phyloP scores from a whole-genome alignment of 2,797 vertebrate species.

The Fringilla coelebs region DNA sequence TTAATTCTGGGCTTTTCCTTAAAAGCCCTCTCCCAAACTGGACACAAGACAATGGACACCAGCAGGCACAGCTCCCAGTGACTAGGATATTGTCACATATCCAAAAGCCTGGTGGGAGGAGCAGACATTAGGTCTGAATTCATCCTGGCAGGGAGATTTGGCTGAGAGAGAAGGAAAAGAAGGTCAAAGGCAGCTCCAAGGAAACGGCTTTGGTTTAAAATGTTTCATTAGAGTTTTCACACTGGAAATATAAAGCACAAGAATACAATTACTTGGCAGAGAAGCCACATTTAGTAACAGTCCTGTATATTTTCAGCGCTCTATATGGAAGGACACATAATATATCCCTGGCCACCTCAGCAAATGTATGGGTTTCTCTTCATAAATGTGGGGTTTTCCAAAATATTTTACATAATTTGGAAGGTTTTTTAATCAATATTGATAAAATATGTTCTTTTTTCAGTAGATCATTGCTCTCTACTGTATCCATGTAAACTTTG shows the following conservation, averaged over 20 bases:
- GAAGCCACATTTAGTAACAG: neutral
- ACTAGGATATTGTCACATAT: conserved; percentile 48
- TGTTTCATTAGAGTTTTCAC: conserved; percentile 44
- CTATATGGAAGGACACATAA: neutral
- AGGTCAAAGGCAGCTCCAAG: conserved; percentile 62
- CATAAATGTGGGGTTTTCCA: neutral
- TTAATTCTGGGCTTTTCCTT: conserved; percentile 41
- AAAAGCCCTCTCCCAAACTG: conserved; percentile 40
- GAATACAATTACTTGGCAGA: conserved; percentile 37
- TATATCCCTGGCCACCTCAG: neutral
- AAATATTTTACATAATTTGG: neutral
- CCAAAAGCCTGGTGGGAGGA: conserved; percentile 61
- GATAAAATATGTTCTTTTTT: neutral
- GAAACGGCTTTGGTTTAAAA: conserved; percentile 57
- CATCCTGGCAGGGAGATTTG: conserved; percentile 38
- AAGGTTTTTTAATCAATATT: neutral
- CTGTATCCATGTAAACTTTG: neutral
- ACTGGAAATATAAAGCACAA: neutral
- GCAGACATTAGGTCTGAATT: conserved; percentile 56
- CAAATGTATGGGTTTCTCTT: neutral
- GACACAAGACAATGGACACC: conserved; percentile 52
- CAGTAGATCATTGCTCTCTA: neutral
- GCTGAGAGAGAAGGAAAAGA: conserved; percentile 30
- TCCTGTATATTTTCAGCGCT: neutral
- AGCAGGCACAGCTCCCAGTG: conserved; percentile 49